Evolutionary conservation across 1,140 invertebrate genomes (phyloP).

Genomic region (Prorops nasuta): DNA sequence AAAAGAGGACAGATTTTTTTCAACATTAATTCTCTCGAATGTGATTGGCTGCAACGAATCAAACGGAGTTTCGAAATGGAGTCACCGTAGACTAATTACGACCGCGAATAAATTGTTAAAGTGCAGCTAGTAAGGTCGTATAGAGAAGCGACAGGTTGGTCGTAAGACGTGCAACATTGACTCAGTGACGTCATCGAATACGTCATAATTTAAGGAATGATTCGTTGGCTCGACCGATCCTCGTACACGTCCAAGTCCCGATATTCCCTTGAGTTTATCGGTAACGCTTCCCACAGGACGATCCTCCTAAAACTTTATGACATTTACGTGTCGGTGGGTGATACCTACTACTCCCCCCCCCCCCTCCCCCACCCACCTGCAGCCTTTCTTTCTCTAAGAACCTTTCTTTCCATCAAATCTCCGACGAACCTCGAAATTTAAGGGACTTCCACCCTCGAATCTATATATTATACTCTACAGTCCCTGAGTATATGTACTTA

Average conservation of each 20-base stretch:
- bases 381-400: not conserved
- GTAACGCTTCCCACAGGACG: conserved; percentile 6
- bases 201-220: conserved; percentile 18
- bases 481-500: no score
- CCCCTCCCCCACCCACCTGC: no score
- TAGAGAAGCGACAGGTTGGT: conserved; percentile 31
- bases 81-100: no score
- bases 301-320: conserved; percentile 20
- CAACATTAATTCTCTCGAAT: no score
- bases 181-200: conserved; percentile 5
- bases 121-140: no score
- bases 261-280: conserved; percentile 15
- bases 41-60: no score
- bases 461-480: no score
- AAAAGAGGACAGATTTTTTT: no score
- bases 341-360: not conserved
- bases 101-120: no score
- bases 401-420: not conserved
- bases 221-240: conserved; percentile 3
- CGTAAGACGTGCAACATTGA: conserved; percentile 20
- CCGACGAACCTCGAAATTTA: no score
- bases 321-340: conserved; percentile 15
- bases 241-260: conserved; percentile 3
- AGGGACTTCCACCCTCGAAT: no score
- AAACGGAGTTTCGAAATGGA: no score